Percentiles rank a stretch among this genome's conserved stretches.
Conservation (phyloP, 64 coral and sea anemone genomes). For the Pachyseris speciosa region DNA sequence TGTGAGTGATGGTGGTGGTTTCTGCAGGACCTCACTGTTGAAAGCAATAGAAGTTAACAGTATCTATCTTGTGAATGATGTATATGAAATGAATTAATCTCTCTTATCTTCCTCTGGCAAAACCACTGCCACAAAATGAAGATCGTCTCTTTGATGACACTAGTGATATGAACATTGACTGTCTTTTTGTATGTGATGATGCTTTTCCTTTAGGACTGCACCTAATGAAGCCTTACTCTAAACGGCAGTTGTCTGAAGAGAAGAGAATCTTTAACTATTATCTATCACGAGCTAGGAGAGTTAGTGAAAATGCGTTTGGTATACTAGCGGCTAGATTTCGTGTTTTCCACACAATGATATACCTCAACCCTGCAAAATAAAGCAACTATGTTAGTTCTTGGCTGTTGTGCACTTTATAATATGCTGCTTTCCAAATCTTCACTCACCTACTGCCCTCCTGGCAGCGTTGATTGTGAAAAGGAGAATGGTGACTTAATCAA, state of each 20-base stretch:
- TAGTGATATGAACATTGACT: not conserved
- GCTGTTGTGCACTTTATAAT: slow-evolving; percentile 41
- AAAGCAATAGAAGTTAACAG: slow-evolving; percentile 14
- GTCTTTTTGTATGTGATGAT: slow-evolving; percentile 67
- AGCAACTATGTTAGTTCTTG: slow-evolving; percentile 29
- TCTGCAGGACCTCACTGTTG: slow-evolving; percentile 29
- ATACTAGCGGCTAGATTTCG: slow-evolving; percentile 48
- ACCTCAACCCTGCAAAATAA: slow-evolving; percentile 42
- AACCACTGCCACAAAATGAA: not conserved
- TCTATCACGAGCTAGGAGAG: slow-evolving; percentile 24
- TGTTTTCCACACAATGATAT: slow-evolving; percentile 39
- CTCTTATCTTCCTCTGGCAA: slow-evolving; percentile 29
- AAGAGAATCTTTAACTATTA: slow-evolving; percentile 39
- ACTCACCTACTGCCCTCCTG: slow-evolving; percentile 12
- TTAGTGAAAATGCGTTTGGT: slow-evolving; percentile 64
- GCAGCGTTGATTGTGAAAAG: slow-evolving; percentile 19
- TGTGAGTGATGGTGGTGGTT: slow-evolving; percentile 72
- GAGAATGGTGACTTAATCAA: not conserved
- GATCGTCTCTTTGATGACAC: slow-evolving; percentile 28
- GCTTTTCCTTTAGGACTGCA: slow-evolving; percentile 52
- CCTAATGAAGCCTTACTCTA: slow-evolving; percentile 46
- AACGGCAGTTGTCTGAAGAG: slow-evolving; percentile 14
- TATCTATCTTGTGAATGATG: too few relatives aligned
- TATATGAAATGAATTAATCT: too few relatives aligned
- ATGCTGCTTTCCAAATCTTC: slow-evolving; percentile 16